These are phyloP conservation scores for Chaetura pelagica DNA, from an alignment of 2,113 vertebrate genomes.

Conservation along the genomic window DNA sequence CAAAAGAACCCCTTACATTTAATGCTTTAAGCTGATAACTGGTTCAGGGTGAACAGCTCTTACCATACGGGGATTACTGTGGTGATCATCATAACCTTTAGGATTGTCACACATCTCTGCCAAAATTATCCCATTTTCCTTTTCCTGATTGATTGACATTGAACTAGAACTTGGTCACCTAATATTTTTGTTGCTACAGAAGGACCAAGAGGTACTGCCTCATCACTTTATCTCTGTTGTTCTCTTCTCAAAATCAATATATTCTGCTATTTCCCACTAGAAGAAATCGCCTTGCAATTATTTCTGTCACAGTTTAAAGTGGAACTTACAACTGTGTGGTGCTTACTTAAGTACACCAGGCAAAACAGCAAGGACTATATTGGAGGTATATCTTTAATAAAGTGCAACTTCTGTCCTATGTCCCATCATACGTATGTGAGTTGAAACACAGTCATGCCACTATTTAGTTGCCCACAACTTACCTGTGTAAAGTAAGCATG, in stretches of 20 bases:
- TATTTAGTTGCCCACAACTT: neutral
- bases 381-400: neutral
- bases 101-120: neutral
- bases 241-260: neutral
- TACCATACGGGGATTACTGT: neutral
- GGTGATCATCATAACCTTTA: neutral
- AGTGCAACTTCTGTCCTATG: neutral
- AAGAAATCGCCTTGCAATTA: neutral
- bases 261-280: neutral
- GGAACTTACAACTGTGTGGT: neutral
- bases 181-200: neutral
- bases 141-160: neutral
- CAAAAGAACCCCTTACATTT: neutral
- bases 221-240: neutral
- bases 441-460: neutral
- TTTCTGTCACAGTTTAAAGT: neutral
- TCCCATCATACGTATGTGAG: neutral
- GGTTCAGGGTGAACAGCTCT: neutral
- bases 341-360: neutral
- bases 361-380: neutral
- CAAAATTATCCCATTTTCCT: neutral
- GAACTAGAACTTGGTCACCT: neutral
- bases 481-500: neutral
- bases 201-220: neutral
- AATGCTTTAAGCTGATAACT: neutral